Evolutionary conservation across 2,113 vertebrate genomes (phyloP).

Genomic region (Chaenogobius annularis): DNA sequence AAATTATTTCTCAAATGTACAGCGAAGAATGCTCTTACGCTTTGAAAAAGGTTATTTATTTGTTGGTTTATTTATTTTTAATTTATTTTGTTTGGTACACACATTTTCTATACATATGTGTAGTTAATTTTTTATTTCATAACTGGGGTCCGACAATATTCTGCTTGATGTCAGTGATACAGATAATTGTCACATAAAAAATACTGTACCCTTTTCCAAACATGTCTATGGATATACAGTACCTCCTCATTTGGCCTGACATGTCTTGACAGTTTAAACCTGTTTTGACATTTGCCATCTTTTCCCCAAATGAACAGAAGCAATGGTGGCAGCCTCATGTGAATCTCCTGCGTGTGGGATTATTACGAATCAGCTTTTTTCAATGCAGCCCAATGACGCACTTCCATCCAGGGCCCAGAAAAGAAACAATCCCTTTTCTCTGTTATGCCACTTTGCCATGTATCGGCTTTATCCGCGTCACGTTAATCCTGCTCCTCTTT

Average conservation of each 20-base stretch:
- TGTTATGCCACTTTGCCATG: conserved; percentile 13
- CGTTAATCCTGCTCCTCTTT: neutral
- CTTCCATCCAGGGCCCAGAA: conserved; percentile 16
- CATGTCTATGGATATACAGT: too few species aligned
- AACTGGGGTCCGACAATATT: too few species aligned
- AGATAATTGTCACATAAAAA: too few species aligned
- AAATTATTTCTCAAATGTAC: neutral
- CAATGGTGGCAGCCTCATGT: neutral
- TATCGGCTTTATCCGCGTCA: conserved; percentile 13
- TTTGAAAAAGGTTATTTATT: neutral
- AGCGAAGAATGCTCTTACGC: neutral
- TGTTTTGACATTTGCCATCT: neutral
- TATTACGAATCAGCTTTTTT: neutral
- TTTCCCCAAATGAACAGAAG: neutral
- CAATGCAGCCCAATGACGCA: conserved; percentile 16
- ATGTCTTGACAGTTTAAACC: neutral
- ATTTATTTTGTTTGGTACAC: neutral
- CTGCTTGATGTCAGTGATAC: too few species aligned
- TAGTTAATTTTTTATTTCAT: too few species aligned
- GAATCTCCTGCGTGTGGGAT: neutral
- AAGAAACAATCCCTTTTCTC: conserved; percentile 13
- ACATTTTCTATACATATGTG: too few species aligned
- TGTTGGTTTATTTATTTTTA: neutral
- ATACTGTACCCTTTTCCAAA: too few species aligned
- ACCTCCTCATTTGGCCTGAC: neutral